Base-by-base conservation (phyloP, 2,113 vertebrate genomes). In the Ciconia boyciana region DNA sequence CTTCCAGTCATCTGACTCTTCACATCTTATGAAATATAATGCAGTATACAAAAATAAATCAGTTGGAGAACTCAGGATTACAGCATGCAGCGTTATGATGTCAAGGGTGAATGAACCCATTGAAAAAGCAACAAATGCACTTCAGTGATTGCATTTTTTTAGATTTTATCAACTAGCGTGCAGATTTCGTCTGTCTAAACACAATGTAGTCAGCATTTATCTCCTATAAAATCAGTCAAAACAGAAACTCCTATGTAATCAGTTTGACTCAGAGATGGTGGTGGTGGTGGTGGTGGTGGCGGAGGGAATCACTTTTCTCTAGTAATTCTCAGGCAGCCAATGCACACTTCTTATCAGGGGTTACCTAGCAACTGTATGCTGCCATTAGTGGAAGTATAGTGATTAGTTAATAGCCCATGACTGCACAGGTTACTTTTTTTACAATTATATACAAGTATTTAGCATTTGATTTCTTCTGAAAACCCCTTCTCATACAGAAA, bases 191-290 rank as follows among this genome's bases (percentile, higher is more conserved):
- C 92, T 91, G 75, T 88, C 82, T 87, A 93, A 94, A 95, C 87
- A 95, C 65, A 92, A 55, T 54, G 46, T 36, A 89, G 82, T 94
- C 94, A 86, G 85, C 90, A 75, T 97, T 97, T 95, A 91, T 94
- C 80, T 86, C 51, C 80, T 87, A 88, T 88, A 95, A 88, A 95
- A 90, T 83, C 89, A 94, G 83, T 96, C 94, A 96, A 93, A 97
- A 97, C 85, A 96, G 94, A 92, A 97, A 89, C 71, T 92, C 83
- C 91, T 95, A 5, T 89, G 83, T 94, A 94, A 93, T 97, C 89
- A 93, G 52, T 84, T 84, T 96, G 94, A 92, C 81, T 93, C 87
- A 72, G 92, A 31, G 83, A 54, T 69, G 70, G 74, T 43, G 89
- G 57, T 72, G 54, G 49, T 88, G 76, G 43, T 79, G 60, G 52